Percentiles rank a stretch among this genome's conserved stretches.
These are phyloP conservation scores for Spilarctia lutea DNA, from an alignment of 2,888 invertebrate species.

Conservation along the genomic window DNA sequence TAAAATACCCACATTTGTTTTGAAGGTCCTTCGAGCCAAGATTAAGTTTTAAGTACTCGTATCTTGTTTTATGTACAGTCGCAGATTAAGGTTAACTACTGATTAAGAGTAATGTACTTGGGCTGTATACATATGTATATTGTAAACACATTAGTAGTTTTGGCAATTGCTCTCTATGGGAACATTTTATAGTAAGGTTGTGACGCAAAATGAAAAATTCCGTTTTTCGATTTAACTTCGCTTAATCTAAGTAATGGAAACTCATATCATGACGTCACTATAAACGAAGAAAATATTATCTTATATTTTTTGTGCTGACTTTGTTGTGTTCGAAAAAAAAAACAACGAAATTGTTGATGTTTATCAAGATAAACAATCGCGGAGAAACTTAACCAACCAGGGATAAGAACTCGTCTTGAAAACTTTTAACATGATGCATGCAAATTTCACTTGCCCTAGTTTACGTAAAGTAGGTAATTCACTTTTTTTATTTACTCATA, in stretches of 20 bases:
- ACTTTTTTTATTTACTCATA: neutral
- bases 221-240: neutral
- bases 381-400: neutral
- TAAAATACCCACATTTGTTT: neutral
- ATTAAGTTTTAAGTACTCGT: neutral
- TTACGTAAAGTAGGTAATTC: neutral
- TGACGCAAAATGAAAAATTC: too few species aligned
- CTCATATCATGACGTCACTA: neutral
- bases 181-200: neutral
- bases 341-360: neutral
- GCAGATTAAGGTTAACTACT: neutral
- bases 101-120: neutral
- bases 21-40: neutral
- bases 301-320: neutral
- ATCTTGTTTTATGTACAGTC: neutral
- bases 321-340: neutral
- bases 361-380: neutral
- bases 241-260: neutral
- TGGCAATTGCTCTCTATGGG: neutral
- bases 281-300: neutral
- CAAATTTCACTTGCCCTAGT: neutral
- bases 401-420: neutral
- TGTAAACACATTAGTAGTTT: neutral
- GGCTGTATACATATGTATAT: neutral
- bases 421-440: neutral